Evolutionary conservation across 2,888 invertebrate species (phyloP).

Genomic region (Nycteola revayana): DNA sequence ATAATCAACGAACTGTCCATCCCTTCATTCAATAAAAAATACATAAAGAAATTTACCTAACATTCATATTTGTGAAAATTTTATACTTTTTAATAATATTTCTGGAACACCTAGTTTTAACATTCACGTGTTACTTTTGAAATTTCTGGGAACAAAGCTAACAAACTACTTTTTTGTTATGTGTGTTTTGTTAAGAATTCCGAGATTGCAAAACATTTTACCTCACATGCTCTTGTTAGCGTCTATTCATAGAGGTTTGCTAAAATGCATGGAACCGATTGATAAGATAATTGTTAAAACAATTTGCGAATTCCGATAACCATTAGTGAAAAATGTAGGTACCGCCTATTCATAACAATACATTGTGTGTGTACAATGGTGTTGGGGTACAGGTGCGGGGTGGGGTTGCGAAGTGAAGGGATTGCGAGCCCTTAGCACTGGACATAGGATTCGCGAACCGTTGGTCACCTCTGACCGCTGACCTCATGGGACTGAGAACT

Average conservation of each 20-base stretch:
- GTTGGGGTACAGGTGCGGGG: conserved; percentile 46
- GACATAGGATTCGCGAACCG: conserved; percentile 51
- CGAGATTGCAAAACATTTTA: conserved; percentile 25
- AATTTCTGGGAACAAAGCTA: conserved; percentile 22
- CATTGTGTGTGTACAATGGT: conserved; percentile 35
- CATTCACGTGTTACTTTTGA: conserved; percentile 14
- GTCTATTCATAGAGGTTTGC: conserved; percentile 20
- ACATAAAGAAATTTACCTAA: conserved; percentile 18
- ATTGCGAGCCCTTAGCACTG: conserved; percentile 29
- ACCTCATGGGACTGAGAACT: conserved; percentile 73
- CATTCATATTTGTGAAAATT: conserved; percentile 21
- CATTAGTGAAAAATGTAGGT: conserved; percentile 18
- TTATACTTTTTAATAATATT: conserved; percentile 1
- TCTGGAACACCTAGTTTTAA: conserved; percentile 15
- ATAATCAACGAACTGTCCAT: conserved; percentile 36
- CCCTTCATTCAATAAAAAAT: conserved; percentile 14
- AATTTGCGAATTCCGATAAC: conserved; percentile 20
- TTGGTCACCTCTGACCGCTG: conserved; percentile 77
- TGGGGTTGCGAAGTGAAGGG: conserved; percentile 26
- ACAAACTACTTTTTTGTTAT: conserved; percentile 4
- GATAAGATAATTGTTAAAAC: conserved; percentile 18
- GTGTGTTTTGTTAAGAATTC: conserved; percentile 15
- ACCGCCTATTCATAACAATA: too few relatives aligned
- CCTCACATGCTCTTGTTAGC: conserved; percentile 32
- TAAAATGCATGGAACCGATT: conserved; percentile 5